phyloP scores from a whole-genome alignment of 2,797 vertebrate species.

The Acanthornis magna region DNA sequence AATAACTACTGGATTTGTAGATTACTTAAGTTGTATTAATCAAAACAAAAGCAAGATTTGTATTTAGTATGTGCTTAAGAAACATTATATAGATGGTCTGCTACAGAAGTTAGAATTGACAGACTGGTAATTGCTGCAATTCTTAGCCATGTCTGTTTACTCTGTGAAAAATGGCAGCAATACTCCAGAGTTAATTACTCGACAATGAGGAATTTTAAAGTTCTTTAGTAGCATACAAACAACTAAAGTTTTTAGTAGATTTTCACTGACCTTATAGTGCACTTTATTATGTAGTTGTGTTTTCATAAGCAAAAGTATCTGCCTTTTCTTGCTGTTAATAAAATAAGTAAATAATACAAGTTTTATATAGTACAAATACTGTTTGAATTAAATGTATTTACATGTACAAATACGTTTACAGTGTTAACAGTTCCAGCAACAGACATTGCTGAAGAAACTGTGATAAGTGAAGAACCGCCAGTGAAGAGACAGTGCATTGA shows the following conservation, averaged over 20 bases:
- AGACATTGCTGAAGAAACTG: slow-evolving; percentile 88
- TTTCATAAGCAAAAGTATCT: background rate
- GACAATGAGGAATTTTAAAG: background rate
- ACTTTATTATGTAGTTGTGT: background rate
- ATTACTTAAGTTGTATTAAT: background rate
- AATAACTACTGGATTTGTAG: background rate
- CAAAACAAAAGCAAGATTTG: background rate
- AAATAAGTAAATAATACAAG: background rate
- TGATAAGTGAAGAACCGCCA: slow-evolving; percentile 85
- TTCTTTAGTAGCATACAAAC: background rate
- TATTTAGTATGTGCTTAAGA: background rate
- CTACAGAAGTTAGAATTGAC: background rate
- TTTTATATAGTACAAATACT: background rate
- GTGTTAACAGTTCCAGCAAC: slow-evolving; percentile 88
- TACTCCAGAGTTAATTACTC: background rate
- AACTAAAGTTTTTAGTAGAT: background rate
- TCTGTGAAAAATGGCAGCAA: background rate
- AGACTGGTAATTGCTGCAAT: background rate
- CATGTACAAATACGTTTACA: slow-evolving; percentile 45
- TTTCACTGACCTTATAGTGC: background rate
- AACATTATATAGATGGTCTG: background rate
- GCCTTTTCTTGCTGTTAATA: background rate
- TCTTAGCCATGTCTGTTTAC: background rate
- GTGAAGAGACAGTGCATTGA: slow-evolving; percentile 84
- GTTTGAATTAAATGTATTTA: background rate